Percentiles rank a stretch among this genome's conserved stretches.
These are phyloP conservation scores for Acropternis orthonyx DNA, from an alignment of 2,797 vertebrate genomes.

Conservation along the genomic window DNA sequence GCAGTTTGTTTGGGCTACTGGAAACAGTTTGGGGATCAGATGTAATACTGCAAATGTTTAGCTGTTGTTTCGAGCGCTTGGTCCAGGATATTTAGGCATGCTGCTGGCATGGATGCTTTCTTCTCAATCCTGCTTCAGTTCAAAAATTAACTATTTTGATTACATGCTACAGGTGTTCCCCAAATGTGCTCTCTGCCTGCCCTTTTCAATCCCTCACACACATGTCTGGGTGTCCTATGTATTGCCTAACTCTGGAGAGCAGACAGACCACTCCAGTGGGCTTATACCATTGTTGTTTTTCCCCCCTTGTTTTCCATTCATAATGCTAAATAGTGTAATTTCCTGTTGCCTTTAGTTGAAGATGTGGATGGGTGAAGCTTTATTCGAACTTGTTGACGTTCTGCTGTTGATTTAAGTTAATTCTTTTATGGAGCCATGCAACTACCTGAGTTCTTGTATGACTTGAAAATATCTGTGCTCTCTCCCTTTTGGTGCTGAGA, in stretches of 20 bases:
- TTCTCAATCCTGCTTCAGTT: neutral
- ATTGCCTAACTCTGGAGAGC: neutral
- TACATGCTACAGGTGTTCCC: neutral
- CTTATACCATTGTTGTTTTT: neutral
- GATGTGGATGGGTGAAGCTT: neutral
- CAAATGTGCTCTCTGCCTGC: neutral
- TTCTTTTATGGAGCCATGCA: neutral
- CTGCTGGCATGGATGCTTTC: neutral
- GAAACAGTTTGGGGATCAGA: neutral
- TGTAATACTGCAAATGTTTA: neutral
- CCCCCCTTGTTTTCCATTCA: neutral
- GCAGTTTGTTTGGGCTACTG: neutral
- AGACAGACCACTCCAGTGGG: neutral
- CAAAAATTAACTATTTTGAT: neutral
- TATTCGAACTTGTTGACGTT: neutral
- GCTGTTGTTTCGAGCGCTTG: neutral
- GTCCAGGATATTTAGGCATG: neutral
- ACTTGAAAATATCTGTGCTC: neutral
- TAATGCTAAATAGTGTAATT: neutral
- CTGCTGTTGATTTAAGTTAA: neutral
- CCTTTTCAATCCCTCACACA: neutral
- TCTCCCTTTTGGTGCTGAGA: neutral
- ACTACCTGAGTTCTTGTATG: neutral
- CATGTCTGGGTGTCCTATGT: neutral
- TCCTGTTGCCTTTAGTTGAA: neutral